These are phyloP conservation scores for Tragopan temminckii DNA, from an alignment of 2,797 vertebrate genomes.

Conservation along the genomic window DNA sequence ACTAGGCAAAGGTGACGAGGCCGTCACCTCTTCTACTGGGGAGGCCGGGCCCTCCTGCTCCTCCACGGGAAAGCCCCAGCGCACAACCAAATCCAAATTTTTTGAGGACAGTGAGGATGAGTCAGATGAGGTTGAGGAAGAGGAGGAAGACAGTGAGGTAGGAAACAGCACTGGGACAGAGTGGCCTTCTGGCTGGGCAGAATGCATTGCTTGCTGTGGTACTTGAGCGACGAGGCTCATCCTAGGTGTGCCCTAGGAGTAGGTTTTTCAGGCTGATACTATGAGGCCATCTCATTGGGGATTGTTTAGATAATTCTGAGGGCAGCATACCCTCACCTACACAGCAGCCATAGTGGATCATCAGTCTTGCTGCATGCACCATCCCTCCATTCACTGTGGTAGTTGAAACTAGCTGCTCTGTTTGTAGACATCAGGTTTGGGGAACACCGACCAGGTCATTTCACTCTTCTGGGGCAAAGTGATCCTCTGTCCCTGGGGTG, in stretches of 20 bases:
- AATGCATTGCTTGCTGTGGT: conserved; percentile 43
- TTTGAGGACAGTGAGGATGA: conserved; percentile 98
- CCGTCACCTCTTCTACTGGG: conserved; percentile 83
- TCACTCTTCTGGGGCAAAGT: neutral
- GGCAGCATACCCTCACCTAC: neutral
- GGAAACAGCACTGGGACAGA: conserved; percentile 71
- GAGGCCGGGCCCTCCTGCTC: conserved; percentile 97
- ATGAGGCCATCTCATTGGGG: neutral
- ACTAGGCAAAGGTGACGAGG: conserved; percentile 86
- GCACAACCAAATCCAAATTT: conserved; percentile 94
- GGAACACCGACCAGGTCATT: neutral
- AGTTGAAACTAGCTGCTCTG: neutral
- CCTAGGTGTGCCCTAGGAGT: conserved; percentile 45
- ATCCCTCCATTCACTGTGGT: neutral
- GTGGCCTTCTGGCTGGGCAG: conserved; percentile 59
- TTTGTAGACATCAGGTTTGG: neutral
- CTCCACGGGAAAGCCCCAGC: conserved; percentile 87
- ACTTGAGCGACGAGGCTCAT: neutral
- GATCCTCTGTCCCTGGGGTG: neutral
- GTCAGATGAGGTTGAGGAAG: conserved; percentile 93
- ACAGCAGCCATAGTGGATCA: neutral
- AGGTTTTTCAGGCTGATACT: conserved; percentile 21
- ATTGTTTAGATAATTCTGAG: neutral
- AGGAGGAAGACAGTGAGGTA: conserved; percentile 88
- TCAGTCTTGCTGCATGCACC: conserved; percentile 10